Conservation (phyloP, 2,888 invertebrate species). For the Bombylius major region DNA sequence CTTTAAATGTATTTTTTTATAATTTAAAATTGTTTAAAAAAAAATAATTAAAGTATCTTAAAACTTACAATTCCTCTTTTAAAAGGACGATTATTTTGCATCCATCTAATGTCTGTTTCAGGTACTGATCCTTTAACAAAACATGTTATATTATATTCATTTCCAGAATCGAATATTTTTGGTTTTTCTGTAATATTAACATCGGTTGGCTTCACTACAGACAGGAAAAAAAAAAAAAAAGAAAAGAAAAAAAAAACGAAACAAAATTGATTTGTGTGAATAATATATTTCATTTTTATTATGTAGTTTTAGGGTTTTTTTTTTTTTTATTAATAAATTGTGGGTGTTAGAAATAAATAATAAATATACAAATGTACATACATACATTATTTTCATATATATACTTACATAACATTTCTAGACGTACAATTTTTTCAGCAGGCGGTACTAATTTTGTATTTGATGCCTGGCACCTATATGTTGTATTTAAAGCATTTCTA, state of each 20-base stretch:
- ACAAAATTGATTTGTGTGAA: too few species aligned
- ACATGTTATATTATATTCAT: conserved; percentile 67
- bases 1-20: too few species aligned
- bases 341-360: too few species aligned
- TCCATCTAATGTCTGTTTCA: conserved; percentile 73
- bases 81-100: conserved; percentile 65
- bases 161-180: conserved; percentile 61
- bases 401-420: conserved; percentile 72
- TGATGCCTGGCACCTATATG: conserved; percentile 76
- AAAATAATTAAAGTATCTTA: background rate
- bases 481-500: conserved; percentile 67
- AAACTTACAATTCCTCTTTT: conserved; percentile 58
- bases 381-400: too few species aligned
- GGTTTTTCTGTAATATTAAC: conserved; percentile 69
- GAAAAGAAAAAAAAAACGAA: too few species aligned
- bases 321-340: too few species aligned
- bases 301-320: too few species aligned
- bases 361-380: too few species aligned
- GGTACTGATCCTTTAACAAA: conserved; percentile 77
- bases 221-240: background rate
- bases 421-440: conserved; percentile 65
- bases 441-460: conserved; percentile 79
- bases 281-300: too few species aligned
- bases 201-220: conserved; percentile 63
- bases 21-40: too few species aligned